Conservation (phyloP, 2,888 invertebrate genomes). For the Rhagium mordax region DNA sequence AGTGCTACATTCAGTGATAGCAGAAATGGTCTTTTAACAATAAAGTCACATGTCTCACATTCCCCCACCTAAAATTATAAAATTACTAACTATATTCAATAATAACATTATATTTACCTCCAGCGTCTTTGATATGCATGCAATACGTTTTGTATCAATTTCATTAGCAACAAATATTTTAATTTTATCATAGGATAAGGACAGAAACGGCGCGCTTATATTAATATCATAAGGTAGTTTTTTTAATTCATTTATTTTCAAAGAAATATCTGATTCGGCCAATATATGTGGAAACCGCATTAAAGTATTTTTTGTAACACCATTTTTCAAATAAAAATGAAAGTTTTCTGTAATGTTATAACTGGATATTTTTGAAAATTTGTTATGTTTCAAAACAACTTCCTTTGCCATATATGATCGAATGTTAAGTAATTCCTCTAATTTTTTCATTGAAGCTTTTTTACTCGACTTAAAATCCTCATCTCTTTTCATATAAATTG, state of each 20-base stretch:
- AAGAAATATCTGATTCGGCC: constrained; percentile 49
- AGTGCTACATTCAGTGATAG: constrained; percentile 40
- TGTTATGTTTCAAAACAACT: constrained; percentile 50
- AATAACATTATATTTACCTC: constrained; percentile 46
- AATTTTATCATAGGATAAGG: constrained; percentile 46
- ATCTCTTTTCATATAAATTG: neutral
- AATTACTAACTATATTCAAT: neutral
- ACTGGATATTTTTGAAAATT: constrained; percentile 47
- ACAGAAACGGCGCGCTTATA: constrained; percentile 56
- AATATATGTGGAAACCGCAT: constrained; percentile 61
- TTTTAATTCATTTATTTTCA: constrained; percentile 57
- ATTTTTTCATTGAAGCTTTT: constrained; percentile 42
- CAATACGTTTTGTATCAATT: constrained; percentile 46
- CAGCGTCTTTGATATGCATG: constrained; percentile 53
- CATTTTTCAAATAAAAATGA: constrained; percentile 51
- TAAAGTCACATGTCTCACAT: constrained; percentile 52
- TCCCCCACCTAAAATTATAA: constrained; percentile 56
- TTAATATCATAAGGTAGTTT: constrained; percentile 57
- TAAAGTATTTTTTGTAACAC: constrained; percentile 54
- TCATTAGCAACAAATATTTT: constrained; percentile 47
- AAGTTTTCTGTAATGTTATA: constrained; percentile 55
- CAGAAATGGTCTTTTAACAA: constrained; percentile 47
- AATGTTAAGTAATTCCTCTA: constrained; percentile 49
- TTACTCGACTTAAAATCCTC: constrained; percentile 9
- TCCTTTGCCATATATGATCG: constrained; percentile 48